phyloP scores from a whole-genome alignment of 2,797 vertebrate genomes.

The Ammospiza maritima region DNA sequence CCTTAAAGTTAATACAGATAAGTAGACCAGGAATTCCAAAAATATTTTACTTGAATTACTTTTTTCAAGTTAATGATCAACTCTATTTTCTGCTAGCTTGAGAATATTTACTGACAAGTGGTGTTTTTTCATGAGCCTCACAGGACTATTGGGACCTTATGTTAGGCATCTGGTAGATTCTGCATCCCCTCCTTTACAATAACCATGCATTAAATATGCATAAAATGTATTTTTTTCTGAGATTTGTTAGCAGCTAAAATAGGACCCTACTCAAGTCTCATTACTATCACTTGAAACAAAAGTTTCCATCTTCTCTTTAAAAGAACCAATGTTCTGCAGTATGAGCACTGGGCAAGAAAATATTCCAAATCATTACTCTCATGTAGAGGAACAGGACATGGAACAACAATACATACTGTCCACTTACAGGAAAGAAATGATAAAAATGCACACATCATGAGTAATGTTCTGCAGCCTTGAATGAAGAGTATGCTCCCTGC shows the following conservation, averaged over 20 bases:
- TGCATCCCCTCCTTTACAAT: not conserved
- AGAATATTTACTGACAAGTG: not conserved
- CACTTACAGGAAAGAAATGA: not conserved
- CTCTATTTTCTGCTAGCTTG: not conserved
- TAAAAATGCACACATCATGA: not conserved
- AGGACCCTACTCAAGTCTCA: not conserved
- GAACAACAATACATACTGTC: not conserved
- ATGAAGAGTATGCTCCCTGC: not conserved
- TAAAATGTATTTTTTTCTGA: not conserved
- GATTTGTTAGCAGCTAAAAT: not conserved
- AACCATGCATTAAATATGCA: not conserved
- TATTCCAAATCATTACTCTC: not conserved
- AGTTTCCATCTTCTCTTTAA: not conserved
- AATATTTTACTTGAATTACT: not conserved
- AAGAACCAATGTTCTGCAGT: not conserved
- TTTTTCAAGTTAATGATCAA: not conserved
- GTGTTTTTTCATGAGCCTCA: not conserved
- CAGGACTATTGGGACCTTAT: not conserved
- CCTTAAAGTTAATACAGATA: not conserved
- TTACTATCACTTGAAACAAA: not conserved
- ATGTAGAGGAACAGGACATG: rapidly evolving
- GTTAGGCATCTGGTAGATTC: not conserved
- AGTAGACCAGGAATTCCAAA: not conserved
- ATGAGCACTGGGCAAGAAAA: not conserved
- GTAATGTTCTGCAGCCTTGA: not conserved